A percentile compares a stretch with the other conserved stretches of the same genome.
These are phyloP conservation scores for Acipenser oxyrinchus DNA, from an alignment of 2,797 vertebrate species.

Conservation along the genomic window DNA sequence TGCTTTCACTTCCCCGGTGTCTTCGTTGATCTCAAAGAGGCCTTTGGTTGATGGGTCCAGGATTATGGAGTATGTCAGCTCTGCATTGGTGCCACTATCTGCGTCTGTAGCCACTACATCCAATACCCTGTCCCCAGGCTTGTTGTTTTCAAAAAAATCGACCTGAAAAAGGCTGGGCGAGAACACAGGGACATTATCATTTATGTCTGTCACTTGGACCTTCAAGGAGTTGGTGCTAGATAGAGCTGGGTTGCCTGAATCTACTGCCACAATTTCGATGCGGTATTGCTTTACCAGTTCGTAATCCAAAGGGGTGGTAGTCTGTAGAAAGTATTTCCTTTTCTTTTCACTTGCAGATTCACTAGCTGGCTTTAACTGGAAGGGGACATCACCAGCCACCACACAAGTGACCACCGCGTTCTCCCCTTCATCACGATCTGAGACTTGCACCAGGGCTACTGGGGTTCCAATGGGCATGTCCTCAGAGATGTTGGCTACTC, in stretches of 20 bases:
- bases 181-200: conserved; percentile 85
- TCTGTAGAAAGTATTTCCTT: conserved; percentile 95
- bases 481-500: conserved; percentile 91
- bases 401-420: conserved; percentile 93
- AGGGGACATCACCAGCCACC: conserved; percentile 87
- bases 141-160: conserved; percentile 82
- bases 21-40: conserved; percentile 76
- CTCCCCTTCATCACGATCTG: conserved; percentile 87
- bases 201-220: conserved; percentile 89
- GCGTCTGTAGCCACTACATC: conserved; percentile 78
- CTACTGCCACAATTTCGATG: conserved; percentile 91
- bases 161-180: conserved; percentile 77
- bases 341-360: conserved; percentile 85
- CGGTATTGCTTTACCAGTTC: conserved; percentile 84
- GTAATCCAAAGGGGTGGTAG: conserved; percentile 83
- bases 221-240: conserved; percentile 93
- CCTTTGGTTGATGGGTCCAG: conserved; percentile 61
- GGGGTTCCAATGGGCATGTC: conserved; percentile 86
- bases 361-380: conserved; percentile 84
- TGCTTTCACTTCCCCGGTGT: conserved; percentile 78
- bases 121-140: conserved; percentile 74
- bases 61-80: conserved; percentile 79
- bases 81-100: conserved; percentile 84
- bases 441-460: conserved; percentile 91
- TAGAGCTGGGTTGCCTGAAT: conserved; percentile 89